A percentile compares a stretch with the other conserved stretches of the same genome.
Evolutionary conservation across 1,140 invertebrate species (phyloP).

Genomic region (Chrysoperla carnea): DNA sequence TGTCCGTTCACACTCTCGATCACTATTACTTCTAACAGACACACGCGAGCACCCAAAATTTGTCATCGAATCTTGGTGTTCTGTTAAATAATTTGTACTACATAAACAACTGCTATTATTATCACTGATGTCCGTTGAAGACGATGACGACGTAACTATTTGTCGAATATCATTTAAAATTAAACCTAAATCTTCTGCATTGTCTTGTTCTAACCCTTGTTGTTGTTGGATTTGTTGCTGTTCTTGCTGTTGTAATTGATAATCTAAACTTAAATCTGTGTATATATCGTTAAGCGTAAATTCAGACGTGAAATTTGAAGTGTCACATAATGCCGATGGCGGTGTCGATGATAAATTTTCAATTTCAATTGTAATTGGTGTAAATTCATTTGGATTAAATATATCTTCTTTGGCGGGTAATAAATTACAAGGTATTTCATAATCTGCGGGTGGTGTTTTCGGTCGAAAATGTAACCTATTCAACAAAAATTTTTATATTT

Average conservation of each 20-base stretch:
- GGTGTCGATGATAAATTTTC: conserved; percentile 16
- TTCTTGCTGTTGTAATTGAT: not conserved
- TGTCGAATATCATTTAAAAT: too few species aligned
- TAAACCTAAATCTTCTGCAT: too few species aligned
- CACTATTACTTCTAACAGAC: not conserved
- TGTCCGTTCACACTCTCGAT: conserved; percentile 1
- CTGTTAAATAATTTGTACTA: too few species aligned
- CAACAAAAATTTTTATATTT: conserved; percentile 8
- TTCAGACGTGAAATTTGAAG: conserved; percentile 25
- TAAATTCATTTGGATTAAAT: conserved; percentile 27
- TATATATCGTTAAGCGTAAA: not conserved
- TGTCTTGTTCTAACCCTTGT: not conserved
- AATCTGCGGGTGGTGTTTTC: conserved; percentile 41
- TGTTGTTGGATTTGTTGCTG: not conserved
- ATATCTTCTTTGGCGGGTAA: conserved; percentile 15
- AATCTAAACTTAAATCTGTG: not conserved
- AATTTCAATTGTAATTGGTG: conserved; percentile 36
- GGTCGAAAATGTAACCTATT: conserved; percentile 57
- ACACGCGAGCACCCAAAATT: too few species aligned
- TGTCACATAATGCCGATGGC: conserved; percentile 14
- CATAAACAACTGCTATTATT: too few species aligned
- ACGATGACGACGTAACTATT: too few species aligned
- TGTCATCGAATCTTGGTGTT: too few species aligned
- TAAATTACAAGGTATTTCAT: conserved; percentile 13
- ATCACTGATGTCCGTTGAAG: too few species aligned